Evolutionary conservation across 2,797 vertebrate genomes (phyloP).

Genomic region (Myotis pilosus): DNA sequence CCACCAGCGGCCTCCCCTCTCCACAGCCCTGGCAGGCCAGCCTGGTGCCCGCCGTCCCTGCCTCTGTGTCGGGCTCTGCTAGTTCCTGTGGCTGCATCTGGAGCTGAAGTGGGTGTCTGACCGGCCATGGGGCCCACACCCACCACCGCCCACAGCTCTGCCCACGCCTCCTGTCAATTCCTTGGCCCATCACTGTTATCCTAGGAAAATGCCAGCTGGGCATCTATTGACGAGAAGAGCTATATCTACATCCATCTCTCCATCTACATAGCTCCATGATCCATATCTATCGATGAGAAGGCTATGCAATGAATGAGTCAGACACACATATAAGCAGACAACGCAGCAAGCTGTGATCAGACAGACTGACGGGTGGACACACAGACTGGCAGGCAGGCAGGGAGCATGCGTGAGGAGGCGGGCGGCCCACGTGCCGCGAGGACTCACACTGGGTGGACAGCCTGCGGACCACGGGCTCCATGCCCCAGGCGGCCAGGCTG

Average conservation of each 20-base stretch:
- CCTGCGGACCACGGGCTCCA: slow-evolving; percentile 85
- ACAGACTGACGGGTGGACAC: neutral
- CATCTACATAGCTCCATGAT: neutral
- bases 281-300: neutral
- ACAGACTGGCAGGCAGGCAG: neutral
- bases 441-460: slow-evolving; percentile 88
- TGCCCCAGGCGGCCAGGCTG: slow-evolving; percentile 82
- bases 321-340: neutral
- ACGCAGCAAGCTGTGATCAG: neutral
- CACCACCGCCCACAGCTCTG: accelerated
- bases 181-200: neutral
- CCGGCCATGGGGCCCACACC: neutral
- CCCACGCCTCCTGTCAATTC: neutral
- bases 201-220: neutral
- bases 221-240: neutral
- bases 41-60: neutral
- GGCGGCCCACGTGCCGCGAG: accelerated
- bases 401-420: too few species aligned
- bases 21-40: neutral
- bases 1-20: neutral
- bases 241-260: accelerated
- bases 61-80: neutral
- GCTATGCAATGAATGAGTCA: neutral
- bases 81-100: neutral
- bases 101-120: neutral